Percentiles rank a stretch among this genome's conserved stretches.
Conservation (phyloP, 1,140 invertebrate genomes). For the Diorhabda elongata region DNA sequence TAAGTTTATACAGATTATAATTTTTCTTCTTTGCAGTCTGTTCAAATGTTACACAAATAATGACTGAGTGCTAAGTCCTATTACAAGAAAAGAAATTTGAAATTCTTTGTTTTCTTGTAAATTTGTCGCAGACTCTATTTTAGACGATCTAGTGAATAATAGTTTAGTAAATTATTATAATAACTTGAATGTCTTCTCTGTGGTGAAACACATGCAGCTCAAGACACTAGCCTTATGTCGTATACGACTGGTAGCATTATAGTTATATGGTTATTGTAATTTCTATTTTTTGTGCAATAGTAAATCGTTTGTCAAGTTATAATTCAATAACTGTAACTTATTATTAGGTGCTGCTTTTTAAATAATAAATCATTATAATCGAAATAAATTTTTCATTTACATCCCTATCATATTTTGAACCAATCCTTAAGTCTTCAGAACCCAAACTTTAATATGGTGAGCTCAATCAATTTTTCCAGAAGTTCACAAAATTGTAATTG, state of each 20-base stretch:
- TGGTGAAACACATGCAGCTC: slow-evolving; percentile 29
- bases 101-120: too few relatives aligned
- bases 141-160: neutral
- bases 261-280: neutral
- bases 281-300: slow-evolving; percentile 39
- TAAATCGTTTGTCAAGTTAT: slow-evolving; percentile 27
- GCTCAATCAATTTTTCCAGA: too few relatives aligned
- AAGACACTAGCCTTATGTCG: slow-evolving; percentile 39
- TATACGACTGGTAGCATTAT: slow-evolving; percentile 40
- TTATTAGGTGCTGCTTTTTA: slow-evolving; percentile 38
- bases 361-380: slow-evolving; percentile 39
- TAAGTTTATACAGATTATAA: too few relatives aligned
- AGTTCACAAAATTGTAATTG: too few relatives aligned
- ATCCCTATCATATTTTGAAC: too few relatives aligned
- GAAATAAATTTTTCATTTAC: neutral
- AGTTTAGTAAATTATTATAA: slow-evolving; percentile 9
- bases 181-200: slow-evolving; percentile 8
- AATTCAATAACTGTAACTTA: slow-evolving; percentile 35
- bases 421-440: too few relatives aligned
- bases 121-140: too few relatives aligned
- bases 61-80: too few relatives aligned
- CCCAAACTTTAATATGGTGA: too few relatives aligned
- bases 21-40: too few relatives aligned
- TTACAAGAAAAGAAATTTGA: too few relatives aligned
- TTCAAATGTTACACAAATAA: too few relatives aligned